These are phyloP conservation scores for Anolis apletophallus DNA, from an alignment of 2,797 vertebrate genomes.

Conservation along the genomic window DNA sequence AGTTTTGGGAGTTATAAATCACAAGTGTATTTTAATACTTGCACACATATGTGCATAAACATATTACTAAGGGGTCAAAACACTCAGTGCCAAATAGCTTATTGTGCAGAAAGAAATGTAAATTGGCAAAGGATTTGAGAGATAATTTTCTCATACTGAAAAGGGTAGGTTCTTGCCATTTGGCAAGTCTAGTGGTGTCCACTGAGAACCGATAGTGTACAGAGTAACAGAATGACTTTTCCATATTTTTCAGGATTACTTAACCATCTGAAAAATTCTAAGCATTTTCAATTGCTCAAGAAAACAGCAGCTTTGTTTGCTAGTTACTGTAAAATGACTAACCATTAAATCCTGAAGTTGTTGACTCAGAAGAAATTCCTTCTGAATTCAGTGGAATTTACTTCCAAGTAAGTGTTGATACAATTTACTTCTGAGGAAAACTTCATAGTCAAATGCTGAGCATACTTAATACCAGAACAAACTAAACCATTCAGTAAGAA, in stretches of 20 bases:
- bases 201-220: slow-evolving; percentile 46
- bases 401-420: background rate
- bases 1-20: slow-evolving; percentile 19
- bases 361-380: background rate
- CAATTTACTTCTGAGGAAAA: background rate
- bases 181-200: slow-evolving; percentile 21
- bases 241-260: slow-evolving; percentile 43
- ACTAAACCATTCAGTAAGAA: no score
- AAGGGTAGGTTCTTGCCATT: slow-evolving; percentile 33
- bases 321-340: slow-evolving; percentile 33
- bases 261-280: slow-evolving; percentile 46
- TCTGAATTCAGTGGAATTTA: background rate
- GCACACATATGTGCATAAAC: background rate
- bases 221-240: slow-evolving; percentile 52
- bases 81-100: slow-evolving; percentile 28
- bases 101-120: slow-evolving; percentile 47
- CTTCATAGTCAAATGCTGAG: no score
- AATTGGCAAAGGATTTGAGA: background rate
- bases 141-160: slow-evolving; percentile 42
- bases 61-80: background rate
- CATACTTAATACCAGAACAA: no score
- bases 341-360: background rate
- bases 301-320: background rate
- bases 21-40: slow-evolving; percentile 16
- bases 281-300: slow-evolving; percentile 49